Base-by-base conservation (phyloP, 2,113 vertebrate genomes). In the Notarius quadriscutis region DNA sequence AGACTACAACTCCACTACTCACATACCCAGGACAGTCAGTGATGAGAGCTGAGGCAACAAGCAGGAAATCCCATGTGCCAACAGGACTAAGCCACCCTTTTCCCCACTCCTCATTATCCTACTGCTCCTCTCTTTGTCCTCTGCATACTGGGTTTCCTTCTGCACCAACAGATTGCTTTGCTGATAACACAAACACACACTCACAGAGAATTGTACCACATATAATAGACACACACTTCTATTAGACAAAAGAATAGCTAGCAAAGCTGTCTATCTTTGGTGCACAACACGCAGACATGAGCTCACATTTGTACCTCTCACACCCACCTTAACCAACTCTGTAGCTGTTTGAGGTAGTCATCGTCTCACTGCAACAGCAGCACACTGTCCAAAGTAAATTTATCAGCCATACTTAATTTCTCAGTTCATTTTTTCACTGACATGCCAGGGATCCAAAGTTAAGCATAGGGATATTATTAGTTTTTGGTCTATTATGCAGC, bases 11-110 rank as follows among this genome's bases (percentile, higher is more conserved):
- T 30, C 75, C 81, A 57, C 74, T 67, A 34, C 48, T n/a, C 17
- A 65, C 34, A 80, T 72, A 86, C 7, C 71, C 53, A 78, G 11
- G 30, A 72, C 78, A 91, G 82, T 86, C 87, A 90, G 84, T 90
- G 90, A 93, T 91, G 87, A 87, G 88, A 84, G 84, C 53, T 85
- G 89, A 92, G 90, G 91, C 88, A 91, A 89, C 90, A 74, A 88
- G 87, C 93, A 93, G 94, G 93, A 94, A 94, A 94, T 94, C 93
- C 94, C 88, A 27, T 88, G 90, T 91, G 90, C 88, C 88, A 88
- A 90, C 48, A 60, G 91, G 90, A 89, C 91, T 94, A 92, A 94
- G 91, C 93, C 89, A 84, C 30, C 89, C 88, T 90, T 92, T 41
- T 92, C 89, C 91, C 88, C 5, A 83, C 88, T 89, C 91, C 83